These are phyloP conservation scores for Baryphthengus martii DNA, from an alignment of 2,113 vertebrate genomes.

Conservation along the genomic window DNA sequence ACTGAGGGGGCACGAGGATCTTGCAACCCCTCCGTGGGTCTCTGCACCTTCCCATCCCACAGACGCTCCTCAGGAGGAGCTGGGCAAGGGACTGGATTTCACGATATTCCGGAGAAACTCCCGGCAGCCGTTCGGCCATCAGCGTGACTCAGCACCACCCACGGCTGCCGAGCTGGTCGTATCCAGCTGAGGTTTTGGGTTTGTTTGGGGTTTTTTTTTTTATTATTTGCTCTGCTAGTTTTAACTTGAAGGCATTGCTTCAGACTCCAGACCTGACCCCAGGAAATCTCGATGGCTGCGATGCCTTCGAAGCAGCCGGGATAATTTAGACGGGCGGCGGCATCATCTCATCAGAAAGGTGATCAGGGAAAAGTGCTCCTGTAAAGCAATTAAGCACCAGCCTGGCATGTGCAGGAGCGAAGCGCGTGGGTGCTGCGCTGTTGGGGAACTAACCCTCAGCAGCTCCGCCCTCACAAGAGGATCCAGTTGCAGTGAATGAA, in stretches of 20 bases:
- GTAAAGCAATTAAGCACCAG: background rate
- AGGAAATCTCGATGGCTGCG: background rate
- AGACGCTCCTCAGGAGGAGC: background rate
- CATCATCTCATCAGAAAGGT: background rate
- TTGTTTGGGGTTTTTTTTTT: background rate
- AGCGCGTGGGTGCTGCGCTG: fast-evolving
- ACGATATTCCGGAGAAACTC: fast-evolving
- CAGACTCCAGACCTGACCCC: background rate
- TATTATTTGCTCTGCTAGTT: background rate
- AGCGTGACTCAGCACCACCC: background rate
- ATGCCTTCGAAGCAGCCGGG: background rate
- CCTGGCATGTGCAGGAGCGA: background rate
- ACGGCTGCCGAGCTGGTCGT: background rate
- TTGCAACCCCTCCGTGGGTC: fast-evolving
- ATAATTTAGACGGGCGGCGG: background rate
- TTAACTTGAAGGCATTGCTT: background rate
- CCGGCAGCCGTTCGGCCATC: fast-evolving
- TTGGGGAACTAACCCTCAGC: background rate
- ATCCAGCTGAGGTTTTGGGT: background rate
- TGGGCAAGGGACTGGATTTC: background rate
- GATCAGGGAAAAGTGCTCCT: background rate
- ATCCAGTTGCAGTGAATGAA: background rate
- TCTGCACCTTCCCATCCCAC: fast-evolving
- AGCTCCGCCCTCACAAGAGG: fast-evolving
- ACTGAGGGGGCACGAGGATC: fast-evolving